phyloP scores from a whole-genome alignment of 2,888 invertebrate species.

The Andrena camellia region DNA sequence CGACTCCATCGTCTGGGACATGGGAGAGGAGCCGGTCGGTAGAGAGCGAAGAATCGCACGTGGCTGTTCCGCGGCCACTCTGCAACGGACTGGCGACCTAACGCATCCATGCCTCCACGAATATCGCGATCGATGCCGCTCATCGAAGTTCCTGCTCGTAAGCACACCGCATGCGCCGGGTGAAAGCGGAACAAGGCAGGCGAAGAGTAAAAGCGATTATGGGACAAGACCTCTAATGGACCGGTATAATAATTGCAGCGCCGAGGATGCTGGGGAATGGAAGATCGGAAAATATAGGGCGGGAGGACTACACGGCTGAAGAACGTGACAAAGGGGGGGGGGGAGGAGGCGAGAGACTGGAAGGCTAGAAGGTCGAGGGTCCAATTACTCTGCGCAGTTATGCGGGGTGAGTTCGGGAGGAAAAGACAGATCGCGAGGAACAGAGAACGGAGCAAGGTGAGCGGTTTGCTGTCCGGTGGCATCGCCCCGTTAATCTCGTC shows the following conservation, averaged over 20 bases:
- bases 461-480: background rate
- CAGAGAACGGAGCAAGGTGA: slow-evolving; percentile 5
- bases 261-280: background rate
- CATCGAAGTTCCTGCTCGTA: too few species aligned
- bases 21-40: slow-evolving; percentile 18
- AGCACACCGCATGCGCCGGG: background rate
- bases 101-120: too few species aligned
- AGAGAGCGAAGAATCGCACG: slow-evolving; percentile 19
- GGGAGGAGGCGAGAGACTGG: background rate
- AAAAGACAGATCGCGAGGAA: background rate
- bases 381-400: background rate
- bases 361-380: background rate
- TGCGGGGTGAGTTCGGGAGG: background rate
- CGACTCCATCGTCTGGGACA: slow-evolving; percentile 52
- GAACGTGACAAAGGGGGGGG: background rate
- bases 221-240: background rate
- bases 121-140: too few species aligned
- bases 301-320: background rate
- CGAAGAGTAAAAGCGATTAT: background rate
- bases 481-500: slow-evolving; percentile 76
- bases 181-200: background rate
- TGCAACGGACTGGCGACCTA: too few species aligned
- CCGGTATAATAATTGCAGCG: slow-evolving; percentile 14
- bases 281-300: slow-evolving; percentile 17
- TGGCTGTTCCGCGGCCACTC: background rate